Percentiles rank a stretch among this genome's conserved stretches.
phyloP scores from a whole-genome alignment of 2,888 invertebrate species.

The Troglohyphantes excavatus region DNA sequence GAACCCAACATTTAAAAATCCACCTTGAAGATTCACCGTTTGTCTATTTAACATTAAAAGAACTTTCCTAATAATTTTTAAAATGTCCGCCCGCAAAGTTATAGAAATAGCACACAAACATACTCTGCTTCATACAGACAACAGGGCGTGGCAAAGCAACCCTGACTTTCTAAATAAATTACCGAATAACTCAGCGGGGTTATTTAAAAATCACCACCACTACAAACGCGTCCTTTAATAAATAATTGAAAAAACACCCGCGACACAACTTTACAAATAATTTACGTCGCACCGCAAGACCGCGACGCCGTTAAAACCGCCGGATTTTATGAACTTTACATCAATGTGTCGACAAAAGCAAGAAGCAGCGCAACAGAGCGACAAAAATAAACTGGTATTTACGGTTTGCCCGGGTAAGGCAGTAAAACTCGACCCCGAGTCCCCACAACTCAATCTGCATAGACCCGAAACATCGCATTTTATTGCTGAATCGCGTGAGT shows the following conservation, averaged over 20 bases:
- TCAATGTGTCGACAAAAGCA: background rate
- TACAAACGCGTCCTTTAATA: background rate
- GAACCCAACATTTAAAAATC: no score
- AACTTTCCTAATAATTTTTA: no score
- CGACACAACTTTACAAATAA: background rate
- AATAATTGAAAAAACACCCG: background rate
- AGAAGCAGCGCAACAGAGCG: background rate
- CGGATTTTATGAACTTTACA: conserved; percentile 27
- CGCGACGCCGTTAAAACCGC: conserved; percentile 11
- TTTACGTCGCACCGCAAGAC: background rate
- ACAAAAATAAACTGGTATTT: conserved; percentile 62
- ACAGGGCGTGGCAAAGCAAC: background rate
- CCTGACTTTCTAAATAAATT: background rate
- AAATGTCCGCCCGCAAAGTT: no score
- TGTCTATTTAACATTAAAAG: no score
- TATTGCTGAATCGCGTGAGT: conserved; percentile 44
- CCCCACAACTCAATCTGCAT: conserved; percentile 53
- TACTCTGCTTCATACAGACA: background rate
- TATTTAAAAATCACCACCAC: background rate
- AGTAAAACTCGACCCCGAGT: conserved; percentile 32
- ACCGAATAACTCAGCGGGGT: background rate
- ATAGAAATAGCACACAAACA: no score
- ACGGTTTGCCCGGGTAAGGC: conserved; percentile 28
- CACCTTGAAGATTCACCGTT: no score
- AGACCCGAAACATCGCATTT: conserved; percentile 39